Evolutionary conservation across 2,888 invertebrate species (phyloP), one percentile per base, ranked within the genome.

Genomic region (Pteria penguin): DNA sequence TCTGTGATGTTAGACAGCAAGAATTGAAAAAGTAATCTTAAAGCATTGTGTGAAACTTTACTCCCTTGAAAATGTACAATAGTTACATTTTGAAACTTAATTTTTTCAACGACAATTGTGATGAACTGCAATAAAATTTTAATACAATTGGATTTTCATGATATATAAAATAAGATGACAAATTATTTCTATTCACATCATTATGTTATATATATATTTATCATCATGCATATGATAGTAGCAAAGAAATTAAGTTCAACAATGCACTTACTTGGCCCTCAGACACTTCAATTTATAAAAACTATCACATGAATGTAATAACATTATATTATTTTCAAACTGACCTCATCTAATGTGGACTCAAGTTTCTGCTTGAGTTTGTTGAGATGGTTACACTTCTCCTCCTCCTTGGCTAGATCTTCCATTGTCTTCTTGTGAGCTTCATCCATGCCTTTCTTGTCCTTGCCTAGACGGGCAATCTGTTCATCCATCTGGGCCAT

Each of bases 371-470:
- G 96, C 94, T 99, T 99, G 88, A 99, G 97, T 94, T 99, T 99
- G 95, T 97, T 99, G 93, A 99, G 95, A 94, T 99, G 99, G 94
- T 99, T 99, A 93, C 98, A 97, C 94, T 99, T 99, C 94, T 99
- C 99, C 93, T 99, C 99, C 90, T 98, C 97, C 84, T 97, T 97
- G 90, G 93, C 92, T 32, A 93, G 91, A 75, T 93, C 93, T 79
- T 92, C 93, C 77, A 88, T 85, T 54, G 93, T 90, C 85, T 92
- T 92, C 83, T 92, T 90, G 72, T 85, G 83, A 54, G 80, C 80
- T 93, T 99, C 99, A 81, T 98, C 98, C 92, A 97, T 95, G 93
- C 96, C 95, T 94, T 99, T 99, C 96, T 98, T 98, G 93, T 99
- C 99, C 94, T 99, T 99, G 95, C 97, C 97, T 93, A 99, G 94